Percentiles rank a stretch among this genome's conserved stretches.
Evolutionary conservation across 2,888 invertebrate genomes (phyloP).

Genomic region (Agrochola lychnidis): DNA sequence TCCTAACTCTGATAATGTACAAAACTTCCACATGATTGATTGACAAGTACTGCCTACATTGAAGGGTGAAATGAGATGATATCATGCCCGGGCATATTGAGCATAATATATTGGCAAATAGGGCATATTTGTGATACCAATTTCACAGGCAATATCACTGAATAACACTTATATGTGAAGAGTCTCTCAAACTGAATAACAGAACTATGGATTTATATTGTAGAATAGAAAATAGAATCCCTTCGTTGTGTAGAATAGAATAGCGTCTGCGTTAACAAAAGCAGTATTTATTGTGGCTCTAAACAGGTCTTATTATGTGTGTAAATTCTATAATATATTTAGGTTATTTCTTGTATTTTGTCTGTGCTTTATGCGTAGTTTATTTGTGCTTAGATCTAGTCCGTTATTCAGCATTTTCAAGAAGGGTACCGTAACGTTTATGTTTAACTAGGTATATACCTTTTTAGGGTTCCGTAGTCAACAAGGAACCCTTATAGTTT

Average conservation of each 20-base stretch:
- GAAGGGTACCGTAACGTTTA: neutral
- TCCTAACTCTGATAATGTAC: slow-evolving; percentile 44
- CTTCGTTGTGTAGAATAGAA: slow-evolving; percentile 29
- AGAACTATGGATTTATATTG: slow-evolving; percentile 51
- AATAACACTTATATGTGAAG: slow-evolving; percentile 70
- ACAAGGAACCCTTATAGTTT: too few species aligned
- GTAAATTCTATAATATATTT: slow-evolving; percentile 42
- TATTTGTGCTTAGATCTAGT: slow-evolving; percentile 1
- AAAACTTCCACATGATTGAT: slow-evolving; percentile 61
- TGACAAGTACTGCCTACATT: slow-evolving; percentile 63
- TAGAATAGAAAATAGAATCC: slow-evolving; percentile 41
- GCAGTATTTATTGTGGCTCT: slow-evolving; percentile 58
- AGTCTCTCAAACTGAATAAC: slow-evolving; percentile 56
- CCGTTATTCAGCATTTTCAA: slow-evolving; percentile 20
- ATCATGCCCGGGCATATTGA: slow-evolving; percentile 56
- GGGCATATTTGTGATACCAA: slow-evolving; percentile 69
- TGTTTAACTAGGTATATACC: too few species aligned
- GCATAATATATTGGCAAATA: slow-evolving; percentile 42
- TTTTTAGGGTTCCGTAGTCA: too few species aligned
- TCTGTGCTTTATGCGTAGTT: neutral
- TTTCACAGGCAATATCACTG: slow-evolving; percentile 82
- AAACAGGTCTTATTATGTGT: slow-evolving; percentile 27
- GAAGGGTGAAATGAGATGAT: slow-evolving; percentile 65
- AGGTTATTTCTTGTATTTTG: slow-evolving; percentile 22
- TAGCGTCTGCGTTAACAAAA: slow-evolving; percentile 46